phyloP scores from a whole-genome alignment of 2,888 invertebrate genomes.

The Mesoligia furuncula region DNA sequence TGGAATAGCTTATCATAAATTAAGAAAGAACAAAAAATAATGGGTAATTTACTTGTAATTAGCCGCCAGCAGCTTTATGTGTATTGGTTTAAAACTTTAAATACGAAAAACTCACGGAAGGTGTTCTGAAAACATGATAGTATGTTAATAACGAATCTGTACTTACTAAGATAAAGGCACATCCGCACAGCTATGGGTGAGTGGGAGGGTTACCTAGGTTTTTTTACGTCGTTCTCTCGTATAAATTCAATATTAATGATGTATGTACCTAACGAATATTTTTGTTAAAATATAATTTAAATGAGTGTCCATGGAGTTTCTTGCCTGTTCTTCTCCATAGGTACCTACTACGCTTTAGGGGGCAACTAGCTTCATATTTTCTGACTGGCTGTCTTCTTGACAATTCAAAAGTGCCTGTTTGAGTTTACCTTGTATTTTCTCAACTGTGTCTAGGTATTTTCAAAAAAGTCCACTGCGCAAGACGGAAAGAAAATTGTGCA shows the following conservation, averaged over 20 bases:
- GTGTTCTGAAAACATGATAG: background rate
- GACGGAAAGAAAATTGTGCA: background rate
- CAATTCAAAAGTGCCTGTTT: no score
- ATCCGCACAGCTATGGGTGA: background rate
- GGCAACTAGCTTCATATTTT: no score
- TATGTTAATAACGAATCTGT: background rate
- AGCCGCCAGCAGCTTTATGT: background rate
- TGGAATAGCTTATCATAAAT: conserved; percentile 58
- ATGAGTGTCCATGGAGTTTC: no score
- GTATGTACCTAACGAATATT: no score
- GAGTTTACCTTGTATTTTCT: background rate
- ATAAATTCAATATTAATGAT: no score
- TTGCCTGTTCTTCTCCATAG: no score
- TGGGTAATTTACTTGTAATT: conserved; percentile 19
- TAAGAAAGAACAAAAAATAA: conserved; percentile 15
- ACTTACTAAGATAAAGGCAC: background rate
- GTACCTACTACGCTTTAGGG: background rate
- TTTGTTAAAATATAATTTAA: no score
- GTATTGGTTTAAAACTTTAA: background rate
- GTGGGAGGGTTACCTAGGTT: no score
- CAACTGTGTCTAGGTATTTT: background rate
- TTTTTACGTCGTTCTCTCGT: no score
- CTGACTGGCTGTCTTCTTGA: no score
- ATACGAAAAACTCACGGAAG: background rate
- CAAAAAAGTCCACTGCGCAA: background rate